Evolutionary conservation across 2,797 vertebrate genomes (phyloP), one percentile per base, ranked within the genome.

Genomic region (Rhinichthys osculus): DNA sequence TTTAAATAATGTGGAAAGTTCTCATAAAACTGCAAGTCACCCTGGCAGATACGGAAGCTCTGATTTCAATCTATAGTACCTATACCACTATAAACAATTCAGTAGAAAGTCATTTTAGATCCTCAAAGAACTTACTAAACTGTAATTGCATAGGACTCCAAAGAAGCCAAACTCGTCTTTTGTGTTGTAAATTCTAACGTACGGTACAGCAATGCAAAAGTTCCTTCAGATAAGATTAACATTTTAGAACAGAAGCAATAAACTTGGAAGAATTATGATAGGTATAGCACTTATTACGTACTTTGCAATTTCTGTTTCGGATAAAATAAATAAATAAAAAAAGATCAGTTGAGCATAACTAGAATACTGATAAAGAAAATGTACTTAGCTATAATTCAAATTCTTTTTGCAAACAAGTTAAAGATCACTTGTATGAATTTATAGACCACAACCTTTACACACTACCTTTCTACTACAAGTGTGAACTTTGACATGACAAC

Each of bases 81-180:
- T 57, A 74, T 71, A 85, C 69, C 23, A 33, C 76, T 77, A 84
- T 67, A 84, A 77, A 84, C 76, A 79, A 79, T 78, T 78, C 50
- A 70, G 52, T 78, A 84, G 47, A 84, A 85, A 80, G 78, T 81
- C 33, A 62, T 62, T 73, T 72, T 72, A 72, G 77, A 64, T 59
- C 57, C 78, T 80, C 44, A 52, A 80, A 81, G 42, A 85, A 81
- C 59, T n/a, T n/a, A 52, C 77, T 72, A 80, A 80, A 80, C 77
- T 72, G 78, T 73, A 85, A 81, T 85, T 85, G 84, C 84, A 85
- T 85, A 85, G 84, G 84, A 85, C 84, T 81, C 84, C 78, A 40
- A 85, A 73, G 44, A 85, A 81, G 77, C 54, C 77, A 80, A 74
- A 73, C 84, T 66, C 23, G 23, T 66, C 42, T 67, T 73, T 42